Evolutionary conservation across 2,113 vertebrate species (phyloP), one percentile per base, ranked within the genome.

Genomic region (Lota lota): DNA sequence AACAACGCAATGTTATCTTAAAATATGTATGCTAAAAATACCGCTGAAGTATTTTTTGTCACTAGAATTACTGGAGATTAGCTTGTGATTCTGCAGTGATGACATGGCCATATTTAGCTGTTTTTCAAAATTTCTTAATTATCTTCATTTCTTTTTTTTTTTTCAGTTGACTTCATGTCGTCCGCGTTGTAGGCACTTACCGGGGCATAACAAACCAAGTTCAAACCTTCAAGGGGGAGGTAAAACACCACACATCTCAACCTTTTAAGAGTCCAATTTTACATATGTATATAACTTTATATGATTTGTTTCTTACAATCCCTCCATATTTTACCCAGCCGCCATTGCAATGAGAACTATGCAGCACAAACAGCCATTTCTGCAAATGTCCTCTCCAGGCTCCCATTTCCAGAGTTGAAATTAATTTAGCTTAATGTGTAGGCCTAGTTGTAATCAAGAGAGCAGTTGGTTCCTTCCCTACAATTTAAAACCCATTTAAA

Each of bases 161-260:
- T 79, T 73, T 76, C 81, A 69, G 36, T 81, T 86, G 61, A 79
- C 79, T 79, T 84, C 76, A 69, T 83, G 82, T 87, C 85, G 84
- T 86, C 90, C 87, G 87, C 82, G 89, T 86, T 88, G 88, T 92
- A 92, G 91, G 91, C 91, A 92, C 91, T 92, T 92, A 92, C 91
- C 89, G 87, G 89, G 88, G 86, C 81, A 79, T 83, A 78, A 84
- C 74, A 79, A 77, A 88, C 84, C 65, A 63, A 78, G 56, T n/a
- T 60, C 67, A 64, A n/a, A 56, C 66, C 64, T 68, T 81, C 66
- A 67, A 61, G 51, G 75, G 28, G 72, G 80, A 80, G 74, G 85
- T 69, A 74, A 72, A 22, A 54, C 76, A 78, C 80, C 68, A 63
- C 58, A 86, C 75, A n/a, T 65, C 78, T 76, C 68, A 16, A 21